Evolutionary conservation across 2,888 invertebrate species (phyloP).

Genomic region (Sceliomorpha sp.): DNA sequence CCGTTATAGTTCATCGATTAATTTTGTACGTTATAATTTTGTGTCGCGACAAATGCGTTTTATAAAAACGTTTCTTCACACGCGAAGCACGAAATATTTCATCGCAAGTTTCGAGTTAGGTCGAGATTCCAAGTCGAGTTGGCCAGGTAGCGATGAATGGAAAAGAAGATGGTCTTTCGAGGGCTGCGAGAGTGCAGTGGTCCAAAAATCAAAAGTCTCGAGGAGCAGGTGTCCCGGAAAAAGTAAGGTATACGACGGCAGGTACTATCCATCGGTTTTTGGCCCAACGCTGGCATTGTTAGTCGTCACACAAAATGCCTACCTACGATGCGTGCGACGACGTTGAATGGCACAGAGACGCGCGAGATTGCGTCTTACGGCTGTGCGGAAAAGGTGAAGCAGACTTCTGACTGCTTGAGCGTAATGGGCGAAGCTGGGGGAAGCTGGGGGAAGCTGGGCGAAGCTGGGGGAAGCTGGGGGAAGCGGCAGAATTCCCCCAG

Average conservation of each 20-base stretch:
- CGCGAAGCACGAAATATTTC: no score
- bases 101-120: slow-evolving; percentile 25
- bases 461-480: neutral
- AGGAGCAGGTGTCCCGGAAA: slow-evolving; percentile 71
- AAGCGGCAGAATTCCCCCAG: no score
- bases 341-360: slow-evolving; percentile 62
- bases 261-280: slow-evolving; percentile 68
- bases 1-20: no score
- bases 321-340: slow-evolving; percentile 58
- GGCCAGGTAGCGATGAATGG: slow-evolving; percentile 35
- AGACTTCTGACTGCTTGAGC: neutral
- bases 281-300: slow-evolving; percentile 67
- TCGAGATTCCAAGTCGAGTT: slow-evolving; percentile 51
- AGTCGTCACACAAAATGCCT: slow-evolving; percentile 67
- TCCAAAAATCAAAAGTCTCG: slow-evolving; percentile 75
- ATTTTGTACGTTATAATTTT: no score
- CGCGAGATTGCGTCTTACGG: slow-evolving; percentile 67
- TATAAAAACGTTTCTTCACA: no score
- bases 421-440: neutral
- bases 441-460: neutral
- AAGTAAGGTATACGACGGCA: slow-evolving; percentile 66
- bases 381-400: slow-evolving; percentile 6
- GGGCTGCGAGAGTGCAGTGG: slow-evolving; percentile 59
- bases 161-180: slow-evolving; percentile 6
- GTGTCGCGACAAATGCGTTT: no score